phyloP scores from a whole-genome alignment of 2,888 invertebrate species.

The Apomyelois bistriatella region DNA sequence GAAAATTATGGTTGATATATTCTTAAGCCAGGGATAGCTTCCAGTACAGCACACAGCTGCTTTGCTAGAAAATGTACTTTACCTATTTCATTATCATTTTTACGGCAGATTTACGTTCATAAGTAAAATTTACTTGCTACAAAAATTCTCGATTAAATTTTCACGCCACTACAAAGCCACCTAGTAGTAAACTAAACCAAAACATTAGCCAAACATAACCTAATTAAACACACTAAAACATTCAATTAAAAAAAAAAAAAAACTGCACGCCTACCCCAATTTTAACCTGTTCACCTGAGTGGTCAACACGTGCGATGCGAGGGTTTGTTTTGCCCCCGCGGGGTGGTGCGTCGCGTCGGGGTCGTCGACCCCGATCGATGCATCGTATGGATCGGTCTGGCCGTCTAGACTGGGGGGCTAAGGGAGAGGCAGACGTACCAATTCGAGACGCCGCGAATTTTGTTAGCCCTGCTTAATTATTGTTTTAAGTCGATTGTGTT shows the following conservation, averaged over 20 bases:
- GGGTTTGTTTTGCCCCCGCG: conserved; percentile 58
- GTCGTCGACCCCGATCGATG: conserved; percentile 67
- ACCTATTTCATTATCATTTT: too few relatives aligned
- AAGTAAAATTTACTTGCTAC: too few relatives aligned
- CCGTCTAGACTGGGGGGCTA: conserved; percentile 61
- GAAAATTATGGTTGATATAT: too few relatives aligned
- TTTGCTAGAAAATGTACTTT: too few relatives aligned
- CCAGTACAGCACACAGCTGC: too few relatives aligned
- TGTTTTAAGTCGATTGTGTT: conserved; percentile 37
- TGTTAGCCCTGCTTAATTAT: conserved; percentile 45
- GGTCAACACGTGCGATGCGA: conserved; percentile 42
- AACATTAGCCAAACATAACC: not conserved
- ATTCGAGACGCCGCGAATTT: conserved; percentile 54
- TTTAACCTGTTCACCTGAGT: conserved; percentile 46
- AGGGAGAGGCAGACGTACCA: conserved; percentile 35
- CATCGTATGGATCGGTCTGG: conserved; percentile 73
- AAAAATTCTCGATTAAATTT: too few relatives aligned
- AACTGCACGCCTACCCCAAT: conserved; percentile 25
- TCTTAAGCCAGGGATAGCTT: too few relatives aligned
- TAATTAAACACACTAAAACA: not conserved
- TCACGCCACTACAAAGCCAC: not conserved
- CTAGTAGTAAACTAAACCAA: not conserved
- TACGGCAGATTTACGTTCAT: too few relatives aligned
- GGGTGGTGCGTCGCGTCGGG: conserved; percentile 42
- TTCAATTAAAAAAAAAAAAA: not conserved